These are phyloP conservation scores for Siniperca knerii DNA, from an alignment of 2,113 vertebrate species.

Conservation along the genomic window DNA sequence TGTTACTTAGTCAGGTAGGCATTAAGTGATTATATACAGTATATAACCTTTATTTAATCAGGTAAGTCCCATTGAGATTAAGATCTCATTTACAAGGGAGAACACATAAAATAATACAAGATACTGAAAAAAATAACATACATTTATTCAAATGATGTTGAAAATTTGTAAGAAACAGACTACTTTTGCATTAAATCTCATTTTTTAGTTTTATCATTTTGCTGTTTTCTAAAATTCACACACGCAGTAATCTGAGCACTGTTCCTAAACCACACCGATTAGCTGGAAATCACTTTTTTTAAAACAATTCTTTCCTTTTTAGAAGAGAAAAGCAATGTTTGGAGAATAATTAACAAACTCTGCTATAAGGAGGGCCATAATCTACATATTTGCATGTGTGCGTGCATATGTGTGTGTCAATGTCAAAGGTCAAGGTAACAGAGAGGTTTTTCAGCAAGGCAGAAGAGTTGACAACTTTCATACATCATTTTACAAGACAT, in stretches of 20 bases:
- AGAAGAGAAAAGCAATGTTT: neutral
- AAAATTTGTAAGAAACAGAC: neutral
- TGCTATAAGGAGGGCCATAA: neutral
- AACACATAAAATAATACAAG: neutral
- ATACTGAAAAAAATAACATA: neutral
- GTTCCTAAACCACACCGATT: too few species aligned
- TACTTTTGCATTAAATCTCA: neutral
- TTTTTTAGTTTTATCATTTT: neutral
- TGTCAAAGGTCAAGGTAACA: conserved; percentile 41
- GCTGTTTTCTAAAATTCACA: neutral
- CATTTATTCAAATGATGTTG: neutral
- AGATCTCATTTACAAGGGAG: neutral
- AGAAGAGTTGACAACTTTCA: conserved; percentile 4
- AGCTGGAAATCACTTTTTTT: neutral
- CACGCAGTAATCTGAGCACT: neutral
- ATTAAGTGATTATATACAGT: neutral
- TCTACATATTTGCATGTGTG: neutral
- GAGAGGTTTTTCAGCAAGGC: neutral
- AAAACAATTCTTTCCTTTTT: too few species aligned
- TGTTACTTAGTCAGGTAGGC: too few species aligned
- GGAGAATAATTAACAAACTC: neutral
- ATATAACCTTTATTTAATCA: neutral
- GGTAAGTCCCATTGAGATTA: neutral
- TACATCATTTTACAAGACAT: neutral
- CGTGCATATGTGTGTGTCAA: neutral